These are phyloP conservation scores for Strigamia crassipes DNA, from an alignment of 2,888 invertebrate species.

Conservation along the genomic window DNA sequence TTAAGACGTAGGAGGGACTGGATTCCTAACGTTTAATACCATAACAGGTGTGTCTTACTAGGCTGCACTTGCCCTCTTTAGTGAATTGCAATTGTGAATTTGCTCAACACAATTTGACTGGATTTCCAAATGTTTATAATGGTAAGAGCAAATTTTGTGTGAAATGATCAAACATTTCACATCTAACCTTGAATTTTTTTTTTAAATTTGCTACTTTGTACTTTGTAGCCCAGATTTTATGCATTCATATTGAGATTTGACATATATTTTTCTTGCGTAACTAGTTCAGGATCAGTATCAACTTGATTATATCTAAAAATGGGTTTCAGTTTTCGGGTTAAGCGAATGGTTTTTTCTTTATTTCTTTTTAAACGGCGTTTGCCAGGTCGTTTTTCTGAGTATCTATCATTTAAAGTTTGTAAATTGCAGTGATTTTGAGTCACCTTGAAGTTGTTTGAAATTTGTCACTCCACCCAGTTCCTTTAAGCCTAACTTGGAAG, in stretches of 20 bases:
- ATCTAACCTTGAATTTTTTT: not conserved
- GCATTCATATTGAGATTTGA: not conserved
- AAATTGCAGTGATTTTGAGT: not conserved
- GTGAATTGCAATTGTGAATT: not conserved
- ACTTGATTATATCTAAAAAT: too few relatives aligned
- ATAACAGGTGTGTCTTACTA: not conserved
- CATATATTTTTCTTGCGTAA: not conserved
- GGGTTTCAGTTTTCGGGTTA: too few relatives aligned
- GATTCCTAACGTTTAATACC: not conserved
- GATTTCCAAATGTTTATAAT: not conserved
- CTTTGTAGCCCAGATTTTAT: not conserved
- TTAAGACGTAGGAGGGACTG: constrained; percentile 2
- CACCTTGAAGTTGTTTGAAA: constrained; percentile 1
- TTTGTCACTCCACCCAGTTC: not conserved
- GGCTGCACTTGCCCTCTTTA: not conserved
- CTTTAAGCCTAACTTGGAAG: not conserved
- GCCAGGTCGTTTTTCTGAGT: not conserved
- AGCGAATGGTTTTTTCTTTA: too few relatives aligned
- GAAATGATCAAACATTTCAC: not conserved
- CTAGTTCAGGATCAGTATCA: not conserved
- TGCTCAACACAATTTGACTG: not conserved
- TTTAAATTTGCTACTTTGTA: not conserved
- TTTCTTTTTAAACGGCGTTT: not conserved
- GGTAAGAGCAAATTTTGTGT: not conserved
- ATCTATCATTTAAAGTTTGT: not conserved